Conservation (phyloP, 2,888 invertebrate species). For the Girardia tigrina region DNA sequence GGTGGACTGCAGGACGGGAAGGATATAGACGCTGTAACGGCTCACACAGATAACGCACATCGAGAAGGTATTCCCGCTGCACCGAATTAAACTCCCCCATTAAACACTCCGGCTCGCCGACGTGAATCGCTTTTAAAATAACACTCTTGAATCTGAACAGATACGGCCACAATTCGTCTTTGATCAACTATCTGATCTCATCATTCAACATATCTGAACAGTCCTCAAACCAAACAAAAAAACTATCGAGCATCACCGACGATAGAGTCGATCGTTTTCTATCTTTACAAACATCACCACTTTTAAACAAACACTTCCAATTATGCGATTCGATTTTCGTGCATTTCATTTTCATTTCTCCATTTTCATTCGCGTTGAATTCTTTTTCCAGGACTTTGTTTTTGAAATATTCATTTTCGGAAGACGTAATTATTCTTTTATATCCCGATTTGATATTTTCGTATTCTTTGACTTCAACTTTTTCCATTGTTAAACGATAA, state of each 20-base stretch:
- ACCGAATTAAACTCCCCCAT: too few relatives aligned
- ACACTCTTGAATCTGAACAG: too few relatives aligned
- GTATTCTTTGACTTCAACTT: conserved; percentile 46
- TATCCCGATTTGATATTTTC: conserved; percentile 48
- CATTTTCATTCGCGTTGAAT: conserved; percentile 42
- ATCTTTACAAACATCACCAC: conserved; percentile 38
- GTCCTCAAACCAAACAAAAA: conserved; percentile 69
- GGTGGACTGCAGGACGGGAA: too few relatives aligned
- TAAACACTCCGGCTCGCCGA: too few relatives aligned
- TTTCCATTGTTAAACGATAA: too few relatives aligned
- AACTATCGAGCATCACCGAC: conserved; percentile 57
- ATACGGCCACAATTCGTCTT: conserved; percentile 76
- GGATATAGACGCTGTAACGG: too few relatives aligned
- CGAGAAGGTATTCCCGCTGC: too few relatives aligned
- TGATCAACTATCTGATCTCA: conserved; percentile 57
- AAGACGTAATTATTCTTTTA: conserved; percentile 43
- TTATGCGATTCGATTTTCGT: conserved; percentile 43
- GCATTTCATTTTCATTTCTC: conserved; percentile 43
- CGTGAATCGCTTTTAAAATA: too few relatives aligned
- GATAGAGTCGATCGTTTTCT: conserved; percentile 38
- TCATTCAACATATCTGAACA: conserved; percentile 51
- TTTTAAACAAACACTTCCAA: conserved; percentile 55
- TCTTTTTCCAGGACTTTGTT: conserved; percentile 43
- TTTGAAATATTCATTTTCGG: conserved; percentile 43
- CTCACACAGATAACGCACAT: too few relatives aligned